Conservation (phyloP, 2,113 vertebrate genomes). For the Tricholaema leucomelas region DNA sequence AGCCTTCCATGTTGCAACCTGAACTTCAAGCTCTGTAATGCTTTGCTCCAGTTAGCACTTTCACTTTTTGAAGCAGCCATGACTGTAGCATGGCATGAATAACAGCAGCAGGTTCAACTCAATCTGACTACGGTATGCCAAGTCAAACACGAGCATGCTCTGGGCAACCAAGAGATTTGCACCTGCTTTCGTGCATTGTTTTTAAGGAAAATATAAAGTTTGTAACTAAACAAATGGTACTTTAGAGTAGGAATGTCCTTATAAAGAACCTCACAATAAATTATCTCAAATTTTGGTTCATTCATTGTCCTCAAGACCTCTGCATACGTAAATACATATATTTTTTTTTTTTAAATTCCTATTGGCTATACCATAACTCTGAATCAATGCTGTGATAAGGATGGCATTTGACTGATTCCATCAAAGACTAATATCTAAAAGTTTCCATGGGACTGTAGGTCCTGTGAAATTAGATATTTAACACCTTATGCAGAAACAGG, state of each 20-base stretch:
- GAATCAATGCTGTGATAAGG: neutral
- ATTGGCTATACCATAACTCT: neutral
- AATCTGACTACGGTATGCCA: neutral
- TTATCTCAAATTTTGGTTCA: neutral
- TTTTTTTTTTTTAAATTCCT: neutral
- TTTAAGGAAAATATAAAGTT: neutral
- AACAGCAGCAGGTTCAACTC: too few relatives aligned
- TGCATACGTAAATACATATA: neutral
- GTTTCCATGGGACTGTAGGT: neutral
- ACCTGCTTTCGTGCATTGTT: neutral
- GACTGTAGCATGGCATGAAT: too few relatives aligned
- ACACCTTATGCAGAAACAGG: neutral
- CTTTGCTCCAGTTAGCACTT: too few relatives aligned
- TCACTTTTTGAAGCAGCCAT: too few relatives aligned
- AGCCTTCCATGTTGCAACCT: too few relatives aligned
- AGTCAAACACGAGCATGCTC: neutral
- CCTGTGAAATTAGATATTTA: neutral
- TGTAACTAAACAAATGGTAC: neutral
- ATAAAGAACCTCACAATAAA: neutral
- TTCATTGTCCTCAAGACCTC: neutral
- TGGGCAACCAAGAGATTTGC: neutral
- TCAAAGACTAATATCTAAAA: neutral
- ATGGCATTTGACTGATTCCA: neutral
- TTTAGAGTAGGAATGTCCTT: neutral
- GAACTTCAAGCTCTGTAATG: too few relatives aligned